Conservation (phyloP, 2,113 vertebrate genomes). For the Dryoscopus gambensis region DNA sequence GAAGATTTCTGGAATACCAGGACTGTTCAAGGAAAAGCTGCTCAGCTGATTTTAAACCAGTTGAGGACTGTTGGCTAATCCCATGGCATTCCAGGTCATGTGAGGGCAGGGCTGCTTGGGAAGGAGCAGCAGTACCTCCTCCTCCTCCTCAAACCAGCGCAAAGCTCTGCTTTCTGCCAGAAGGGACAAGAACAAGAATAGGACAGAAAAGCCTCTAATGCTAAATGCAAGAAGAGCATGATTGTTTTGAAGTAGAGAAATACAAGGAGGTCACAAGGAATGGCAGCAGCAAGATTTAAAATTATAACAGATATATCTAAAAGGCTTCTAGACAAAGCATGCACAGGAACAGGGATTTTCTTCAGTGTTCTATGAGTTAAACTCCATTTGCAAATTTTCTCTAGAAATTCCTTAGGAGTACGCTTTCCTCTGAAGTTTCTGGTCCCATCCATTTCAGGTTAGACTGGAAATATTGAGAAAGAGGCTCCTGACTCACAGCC, state of each 20-base stretch:
- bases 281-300: not conserved
- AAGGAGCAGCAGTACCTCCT: not conserved
- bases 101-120: not conserved
- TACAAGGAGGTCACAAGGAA: not conserved
- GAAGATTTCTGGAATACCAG: not conserved
- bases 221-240: not conserved
- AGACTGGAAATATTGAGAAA: constrained; percentile 35
- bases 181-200: not conserved
- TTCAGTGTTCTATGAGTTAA: not conserved
- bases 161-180: not conserved
- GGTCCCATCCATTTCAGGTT: constrained; percentile 2
- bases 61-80: not conserved
- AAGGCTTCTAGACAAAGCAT: not conserved
- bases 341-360: not conserved
- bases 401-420: not conserved
- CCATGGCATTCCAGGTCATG: not conserved
- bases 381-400: not conserved
- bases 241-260: not conserved
- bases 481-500: not conserved
- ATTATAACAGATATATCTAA: not conserved
- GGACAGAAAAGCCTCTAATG: not conserved
- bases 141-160: not conserved
- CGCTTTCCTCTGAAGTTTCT: not conserved
- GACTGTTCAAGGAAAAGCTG: not conserved
- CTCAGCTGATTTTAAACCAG: not conserved